A percentile compares a stretch with the other conserved stretches of the same genome.
Conservation (phyloP, 2,797 vertebrate genomes). For the Monodelphis domestica region DNA sequence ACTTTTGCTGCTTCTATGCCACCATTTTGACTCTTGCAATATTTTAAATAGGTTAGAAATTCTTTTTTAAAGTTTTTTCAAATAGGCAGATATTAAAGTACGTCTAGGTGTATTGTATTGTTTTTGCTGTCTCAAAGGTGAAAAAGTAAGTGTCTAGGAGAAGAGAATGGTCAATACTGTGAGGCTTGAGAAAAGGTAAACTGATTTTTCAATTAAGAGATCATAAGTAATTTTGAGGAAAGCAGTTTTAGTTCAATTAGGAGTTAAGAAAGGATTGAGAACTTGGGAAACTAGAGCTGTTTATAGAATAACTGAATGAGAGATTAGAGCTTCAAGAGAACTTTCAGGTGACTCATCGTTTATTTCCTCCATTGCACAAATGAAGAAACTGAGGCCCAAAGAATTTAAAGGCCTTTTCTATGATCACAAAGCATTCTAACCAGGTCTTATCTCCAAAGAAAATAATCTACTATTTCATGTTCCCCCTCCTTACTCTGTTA, state of each 20-base stretch:
- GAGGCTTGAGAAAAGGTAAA: background rate
- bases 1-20: no score
- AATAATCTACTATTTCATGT: background rate
- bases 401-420: background rate
- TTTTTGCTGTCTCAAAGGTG: background rate
- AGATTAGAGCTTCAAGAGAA: background rate
- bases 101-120: background rate
- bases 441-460: background rate
- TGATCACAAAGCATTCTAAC: background rate
- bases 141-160: background rate
- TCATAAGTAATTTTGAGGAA: background rate
- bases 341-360: background rate
- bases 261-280: background rate
- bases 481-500: background rate
- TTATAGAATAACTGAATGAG: background rate
- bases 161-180: background rate
- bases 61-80: background rate
- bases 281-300: background rate
- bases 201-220: background rate
- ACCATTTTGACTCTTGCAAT: no score
- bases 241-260: background rate
- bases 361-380: background rate
- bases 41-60: background rate
- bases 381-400: background rate
- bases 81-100: background rate